phyloP scores from a whole-genome alignment of 1,140 invertebrate genomes.

The Lepidurus arcticus region DNA sequence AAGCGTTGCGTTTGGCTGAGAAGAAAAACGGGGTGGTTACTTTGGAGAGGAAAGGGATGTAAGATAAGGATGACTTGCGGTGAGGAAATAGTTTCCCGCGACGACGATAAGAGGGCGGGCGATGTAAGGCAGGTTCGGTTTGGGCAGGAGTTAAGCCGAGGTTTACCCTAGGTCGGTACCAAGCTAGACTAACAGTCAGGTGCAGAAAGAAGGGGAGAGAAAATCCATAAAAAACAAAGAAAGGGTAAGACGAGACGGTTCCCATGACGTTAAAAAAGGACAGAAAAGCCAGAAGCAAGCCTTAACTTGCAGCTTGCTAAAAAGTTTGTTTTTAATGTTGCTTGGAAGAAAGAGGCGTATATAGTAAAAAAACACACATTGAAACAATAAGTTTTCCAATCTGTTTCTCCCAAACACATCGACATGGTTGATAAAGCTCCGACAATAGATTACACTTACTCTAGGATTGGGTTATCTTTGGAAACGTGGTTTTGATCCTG shows the following conservation, averaged over 20 bases:
- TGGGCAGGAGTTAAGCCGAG: conserved; percentile 29
- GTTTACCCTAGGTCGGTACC: not conserved
- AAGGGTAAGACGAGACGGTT: conserved; percentile 27
- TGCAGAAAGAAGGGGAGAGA: conserved; percentile 25
- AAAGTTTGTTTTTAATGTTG: too few species aligned
- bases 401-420: too few species aligned
- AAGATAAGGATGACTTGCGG: conserved; percentile 30
- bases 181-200: not conserved
- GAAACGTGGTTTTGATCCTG: conserved; percentile 37
- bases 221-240: conserved; percentile 32
- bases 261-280: too few species aligned
- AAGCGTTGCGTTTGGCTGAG: not conserved
- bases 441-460: conserved; percentile 39
- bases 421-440: too few species aligned
- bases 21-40: not conserved
- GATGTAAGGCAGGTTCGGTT: conserved; percentile 29
- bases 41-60: not conserved
- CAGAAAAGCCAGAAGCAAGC: too few species aligned
- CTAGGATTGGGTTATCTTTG: conserved; percentile 26
- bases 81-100: conserved; percentile 27
- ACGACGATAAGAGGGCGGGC: conserved; percentile 13
- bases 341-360: too few species aligned
- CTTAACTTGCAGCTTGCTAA: too few species aligned
- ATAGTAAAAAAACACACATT: too few species aligned
- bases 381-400: too few species aligned